Evolutionary conservation across 2,888 invertebrate species (phyloP).

Genomic region (Melieria omissa): DNA sequence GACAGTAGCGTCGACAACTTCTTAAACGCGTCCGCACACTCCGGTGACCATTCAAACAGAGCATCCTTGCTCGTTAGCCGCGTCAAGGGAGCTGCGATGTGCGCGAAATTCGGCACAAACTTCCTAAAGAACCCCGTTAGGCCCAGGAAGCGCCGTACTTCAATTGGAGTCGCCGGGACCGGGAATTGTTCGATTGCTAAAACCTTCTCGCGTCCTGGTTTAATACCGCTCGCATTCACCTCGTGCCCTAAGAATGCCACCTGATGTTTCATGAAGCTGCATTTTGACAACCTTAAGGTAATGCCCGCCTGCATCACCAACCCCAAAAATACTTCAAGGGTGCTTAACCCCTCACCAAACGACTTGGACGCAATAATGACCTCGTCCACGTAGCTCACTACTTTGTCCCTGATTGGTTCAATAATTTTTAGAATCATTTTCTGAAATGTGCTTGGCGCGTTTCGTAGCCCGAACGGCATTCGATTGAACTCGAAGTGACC

Average conservation of each 20-base stretch:
- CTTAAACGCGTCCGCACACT: conserved; percentile 33
- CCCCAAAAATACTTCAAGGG: conserved; percentile 36
- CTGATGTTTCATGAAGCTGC: conserved; percentile 43
- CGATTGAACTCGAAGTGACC: conserved; percentile 37
- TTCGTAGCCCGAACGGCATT: conserved; percentile 33
- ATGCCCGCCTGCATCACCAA: conserved; percentile 32
- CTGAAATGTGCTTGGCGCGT: conserved; percentile 59
- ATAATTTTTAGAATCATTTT: conserved; percentile 42
- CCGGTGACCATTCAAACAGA: conserved; percentile 36
- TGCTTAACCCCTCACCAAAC: conserved; percentile 33
- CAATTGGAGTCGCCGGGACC: conserved; percentile 46
- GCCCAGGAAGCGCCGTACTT: conserved; percentile 53
- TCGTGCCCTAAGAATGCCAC: conserved; percentile 52
- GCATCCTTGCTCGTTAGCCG: conserved; percentile 34
- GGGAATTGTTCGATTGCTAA: conserved; percentile 47
- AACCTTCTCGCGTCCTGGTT: conserved; percentile 49
- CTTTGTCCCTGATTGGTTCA: conserved; percentile 26
- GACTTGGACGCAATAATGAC: conserved; percentile 33
- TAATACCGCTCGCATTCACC: conserved; percentile 47
- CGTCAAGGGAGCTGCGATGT: conserved; percentile 48
- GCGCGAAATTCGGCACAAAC: conserved; percentile 48
- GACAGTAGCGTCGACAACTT: conserved; percentile 47
- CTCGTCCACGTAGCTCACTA: conserved; percentile 37
- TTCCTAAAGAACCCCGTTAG: conserved; percentile 54
- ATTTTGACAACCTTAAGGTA: conserved; percentile 46